Conservation (phyloP, 2,888 invertebrate species). For the Hermaeophaga mercurialis region DNA sequence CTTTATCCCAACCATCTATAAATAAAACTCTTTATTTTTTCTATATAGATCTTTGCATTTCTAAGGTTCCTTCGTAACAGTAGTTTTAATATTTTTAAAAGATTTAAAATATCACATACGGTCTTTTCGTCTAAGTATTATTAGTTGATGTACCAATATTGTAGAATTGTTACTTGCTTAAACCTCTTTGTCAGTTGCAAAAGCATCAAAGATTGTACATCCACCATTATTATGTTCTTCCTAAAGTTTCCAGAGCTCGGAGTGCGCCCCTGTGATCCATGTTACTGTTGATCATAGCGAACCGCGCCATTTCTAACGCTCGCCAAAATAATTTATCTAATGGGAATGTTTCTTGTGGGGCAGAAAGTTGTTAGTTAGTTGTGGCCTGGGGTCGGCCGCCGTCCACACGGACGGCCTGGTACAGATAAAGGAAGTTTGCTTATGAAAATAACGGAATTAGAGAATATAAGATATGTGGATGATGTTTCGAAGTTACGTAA, state of each 20-base stretch:
- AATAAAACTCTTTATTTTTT: too few relatives aligned
- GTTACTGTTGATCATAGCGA: constrained; percentile 3
- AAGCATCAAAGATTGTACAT: too few relatives aligned
- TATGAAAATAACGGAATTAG: constrained; percentile 5
- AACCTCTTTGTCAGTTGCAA: too few relatives aligned
- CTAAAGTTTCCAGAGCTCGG: not conserved
- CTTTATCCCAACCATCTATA: too few relatives aligned
- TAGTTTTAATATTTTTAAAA: too few relatives aligned
- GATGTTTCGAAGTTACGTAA: not conserved
- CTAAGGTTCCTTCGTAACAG: too few relatives aligned
- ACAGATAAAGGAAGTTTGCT: not conserved
- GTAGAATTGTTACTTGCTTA: too few relatives aligned
- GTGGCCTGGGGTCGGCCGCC: not conserved
- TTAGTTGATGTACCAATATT: too few relatives aligned
- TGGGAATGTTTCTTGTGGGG: constrained; percentile 13
- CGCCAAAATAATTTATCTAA: constrained; percentile 18
- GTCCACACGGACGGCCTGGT: not conserved
- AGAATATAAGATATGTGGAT: not conserved
- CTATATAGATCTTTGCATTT: too few relatives aligned
- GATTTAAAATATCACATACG: too few relatives aligned
- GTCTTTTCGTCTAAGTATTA: too few relatives aligned
- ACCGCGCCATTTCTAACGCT: constrained; percentile 17
- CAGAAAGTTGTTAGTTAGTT: constrained; percentile 3
- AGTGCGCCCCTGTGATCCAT: not conserved
- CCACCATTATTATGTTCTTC: too few relatives aligned